Conservation (phyloP, 2,113 vertebrate species). For the Oncorhynchus clarkii region DNA sequence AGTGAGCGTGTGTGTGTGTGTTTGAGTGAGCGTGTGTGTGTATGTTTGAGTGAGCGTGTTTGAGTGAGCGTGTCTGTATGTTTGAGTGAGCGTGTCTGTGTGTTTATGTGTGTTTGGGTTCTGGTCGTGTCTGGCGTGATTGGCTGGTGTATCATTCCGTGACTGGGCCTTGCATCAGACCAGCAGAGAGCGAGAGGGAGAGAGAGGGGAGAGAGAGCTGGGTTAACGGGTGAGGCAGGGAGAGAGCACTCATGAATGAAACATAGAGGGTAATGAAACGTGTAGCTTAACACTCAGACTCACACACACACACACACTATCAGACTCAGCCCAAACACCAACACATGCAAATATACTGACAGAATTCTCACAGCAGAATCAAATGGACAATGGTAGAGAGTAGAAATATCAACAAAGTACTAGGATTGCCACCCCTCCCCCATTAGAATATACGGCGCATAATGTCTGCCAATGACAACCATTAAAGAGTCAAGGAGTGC, state of each 20-base stretch:
- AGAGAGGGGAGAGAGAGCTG: constrained; percentile 34
- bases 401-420: background rate
- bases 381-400: too few relatives aligned
- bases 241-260: constrained; percentile 37
- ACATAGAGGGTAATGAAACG: constrained; percentile 33
- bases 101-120: background rate
- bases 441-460: constrained; percentile 40
- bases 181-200: constrained; percentile 23
- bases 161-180: constrained; percentile 33
- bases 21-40: background rate
- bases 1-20: too few relatives aligned
- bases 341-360: background rate
- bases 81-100: background rate
- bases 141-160: constrained; percentile 46
- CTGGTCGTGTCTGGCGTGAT: constrained; percentile 27
- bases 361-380: background rate
- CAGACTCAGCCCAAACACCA: background rate
- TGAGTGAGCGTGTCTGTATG: constrained; percentile 3
- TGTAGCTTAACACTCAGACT: constrained; percentile 12
- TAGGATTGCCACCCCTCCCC: background rate
- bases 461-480: constrained; percentile 50
- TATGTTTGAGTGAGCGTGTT: background rate
- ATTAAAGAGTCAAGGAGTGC: constrained; percentile 29
- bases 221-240: background rate
- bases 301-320: constrained; percentile 10